These are phyloP conservation scores for Conus ventricosus DNA, from an alignment of 1,140 invertebrate species.

Conservation along the genomic window DNA sequence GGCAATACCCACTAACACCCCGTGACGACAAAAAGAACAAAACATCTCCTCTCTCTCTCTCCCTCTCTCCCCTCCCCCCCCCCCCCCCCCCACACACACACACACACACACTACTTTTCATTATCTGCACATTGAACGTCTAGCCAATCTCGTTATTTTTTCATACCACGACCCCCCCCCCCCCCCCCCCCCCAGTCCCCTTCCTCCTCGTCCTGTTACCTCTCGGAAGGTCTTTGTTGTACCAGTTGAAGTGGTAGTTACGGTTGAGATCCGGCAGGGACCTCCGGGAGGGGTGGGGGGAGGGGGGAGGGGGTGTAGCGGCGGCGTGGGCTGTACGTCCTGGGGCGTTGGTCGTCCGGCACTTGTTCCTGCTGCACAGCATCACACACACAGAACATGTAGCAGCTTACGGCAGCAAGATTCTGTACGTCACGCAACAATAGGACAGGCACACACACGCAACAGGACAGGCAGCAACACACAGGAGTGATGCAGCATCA, in stretches of 20 bases:
- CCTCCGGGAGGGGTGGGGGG: conserved; percentile 58
- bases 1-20: too few species aligned
- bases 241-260: conserved; percentile 51
- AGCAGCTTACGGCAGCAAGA: not conserved
- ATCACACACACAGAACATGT: conserved; percentile 8
- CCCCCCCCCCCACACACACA: too few species aligned
- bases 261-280: conserved; percentile 62
- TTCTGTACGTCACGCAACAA: not conserved
- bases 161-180: too few species aligned
- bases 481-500: too few species aligned
- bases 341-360: conserved; percentile 54
- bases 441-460: not conserved
- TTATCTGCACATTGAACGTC: too few species aligned
- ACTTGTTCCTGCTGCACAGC: conserved; percentile 61
- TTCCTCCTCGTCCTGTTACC: conserved; percentile 23
- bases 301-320: conserved; percentile 62
- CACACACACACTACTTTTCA: too few species aligned
- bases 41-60: too few species aligned
- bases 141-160: too few species aligned
- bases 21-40: too few species aligned
- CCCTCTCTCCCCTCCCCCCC: too few species aligned
- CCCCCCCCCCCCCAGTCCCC: not conserved
- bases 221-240: conserved; percentile 30
- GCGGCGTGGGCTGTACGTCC: conserved; percentile 55
- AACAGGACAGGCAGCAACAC: too few species aligned